phyloP scores from a whole-genome alignment of 2,797 vertebrate genomes.

The Aviceda leuphotes region DNA sequence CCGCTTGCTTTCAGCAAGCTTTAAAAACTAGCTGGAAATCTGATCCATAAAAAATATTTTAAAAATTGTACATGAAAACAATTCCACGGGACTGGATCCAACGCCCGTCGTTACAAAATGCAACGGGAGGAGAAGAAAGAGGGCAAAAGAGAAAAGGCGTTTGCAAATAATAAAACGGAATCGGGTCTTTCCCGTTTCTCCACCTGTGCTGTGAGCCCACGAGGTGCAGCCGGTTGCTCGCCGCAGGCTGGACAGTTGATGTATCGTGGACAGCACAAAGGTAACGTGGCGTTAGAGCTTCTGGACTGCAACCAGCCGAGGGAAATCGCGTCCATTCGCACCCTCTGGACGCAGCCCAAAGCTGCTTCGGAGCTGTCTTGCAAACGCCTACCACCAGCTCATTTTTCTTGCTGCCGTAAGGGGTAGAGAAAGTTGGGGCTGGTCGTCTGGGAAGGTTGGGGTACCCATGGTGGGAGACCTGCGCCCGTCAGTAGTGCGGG shows the following conservation, averaged over 20 bases:
- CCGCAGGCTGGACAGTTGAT: neutral
- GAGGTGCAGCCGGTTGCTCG: neutral
- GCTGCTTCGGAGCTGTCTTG: neutral
- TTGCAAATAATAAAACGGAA: neutral
- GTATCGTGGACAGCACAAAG: too few species aligned
- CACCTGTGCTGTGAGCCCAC: neutral
- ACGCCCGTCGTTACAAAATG: neutral
- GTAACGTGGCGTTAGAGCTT: neutral
- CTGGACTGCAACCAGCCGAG: neutral
- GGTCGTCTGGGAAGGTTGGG: neutral
- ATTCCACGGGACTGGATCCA: neutral
- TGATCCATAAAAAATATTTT: too few species aligned
- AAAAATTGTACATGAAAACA: neutral
- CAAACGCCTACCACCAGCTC: neutral
- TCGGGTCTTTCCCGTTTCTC: neutral
- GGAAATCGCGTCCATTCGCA: neutral
- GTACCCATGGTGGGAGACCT: neutral
- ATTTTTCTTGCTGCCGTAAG: neutral
- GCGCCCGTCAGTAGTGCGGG: fast-evolving
- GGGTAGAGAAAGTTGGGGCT: neutral
- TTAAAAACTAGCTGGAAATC: neutral
- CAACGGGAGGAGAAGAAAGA: neutral
- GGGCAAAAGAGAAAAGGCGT: neutral
- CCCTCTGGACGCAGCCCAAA: neutral
- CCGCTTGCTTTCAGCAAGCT: neutral